These are phyloP conservation scores for Archocentrus centrarchus DNA, from an alignment of 2,113 vertebrate genomes.

Conservation along the genomic window DNA sequence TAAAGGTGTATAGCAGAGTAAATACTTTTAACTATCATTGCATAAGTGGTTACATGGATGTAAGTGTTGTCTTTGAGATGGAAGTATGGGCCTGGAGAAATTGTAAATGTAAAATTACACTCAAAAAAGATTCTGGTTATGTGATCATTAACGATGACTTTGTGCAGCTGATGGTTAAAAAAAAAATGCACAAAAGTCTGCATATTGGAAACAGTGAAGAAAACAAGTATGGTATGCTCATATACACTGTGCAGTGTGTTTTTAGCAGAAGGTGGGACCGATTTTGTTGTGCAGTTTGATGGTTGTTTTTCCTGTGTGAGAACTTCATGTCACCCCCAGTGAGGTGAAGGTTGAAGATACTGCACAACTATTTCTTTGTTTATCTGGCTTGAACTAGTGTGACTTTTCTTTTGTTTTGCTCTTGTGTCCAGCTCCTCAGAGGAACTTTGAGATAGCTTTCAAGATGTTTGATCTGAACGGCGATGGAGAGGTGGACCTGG, in stretches of 20 bases:
- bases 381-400: not conserved
- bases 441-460: conserved; percentile 99
- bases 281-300: not conserved
- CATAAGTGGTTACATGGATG: not conserved
- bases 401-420: not conserved
- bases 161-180: no score
- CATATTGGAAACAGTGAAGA: no score
- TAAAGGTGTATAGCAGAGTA: not conserved
- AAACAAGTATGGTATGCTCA: not conserved
- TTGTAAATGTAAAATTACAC: not conserved
- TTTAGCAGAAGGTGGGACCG: not conserved
- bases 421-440: conserved; percentile 89
- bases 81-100: not conserved
- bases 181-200: no score
- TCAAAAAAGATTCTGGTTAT: no score
- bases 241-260: not conserved
- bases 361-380: conserved; percentile 21
- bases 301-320: not conserved
- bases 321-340: not conserved
- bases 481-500: conserved; percentile 98
- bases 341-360: conserved; percentile 6
- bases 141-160: no score
- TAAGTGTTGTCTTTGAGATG: not conserved
- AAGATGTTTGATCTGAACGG: conserved; percentile 99
- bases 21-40: not conserved